These are phyloP conservation scores for Rhynchonema sp. DNA, from an alignment of 2,888 invertebrate genomes.

Conservation along the genomic window DNA sequence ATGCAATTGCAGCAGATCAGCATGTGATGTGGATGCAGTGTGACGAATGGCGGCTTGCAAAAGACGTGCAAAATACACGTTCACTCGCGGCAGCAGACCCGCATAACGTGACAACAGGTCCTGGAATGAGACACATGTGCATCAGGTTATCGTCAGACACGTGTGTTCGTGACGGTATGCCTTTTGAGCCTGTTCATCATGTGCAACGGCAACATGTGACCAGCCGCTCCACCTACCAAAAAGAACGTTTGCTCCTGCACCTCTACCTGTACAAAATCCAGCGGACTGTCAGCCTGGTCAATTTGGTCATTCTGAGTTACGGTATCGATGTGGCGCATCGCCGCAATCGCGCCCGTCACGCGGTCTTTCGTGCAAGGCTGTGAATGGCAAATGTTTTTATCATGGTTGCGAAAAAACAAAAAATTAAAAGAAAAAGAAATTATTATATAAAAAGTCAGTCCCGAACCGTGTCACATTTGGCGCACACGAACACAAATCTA, in stretches of 20 bases:
- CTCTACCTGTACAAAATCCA: background rate
- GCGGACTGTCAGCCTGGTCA: background rate
- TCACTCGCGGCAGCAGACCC: background rate
- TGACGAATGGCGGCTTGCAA: slow-evolving; percentile 1
- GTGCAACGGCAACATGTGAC: too few relatives aligned
- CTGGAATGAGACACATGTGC: too few relatives aligned
- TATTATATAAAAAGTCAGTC: too few relatives aligned
- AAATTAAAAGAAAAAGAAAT: too few relatives aligned
- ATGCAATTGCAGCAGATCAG: background rate
- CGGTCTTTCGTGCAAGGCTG: background rate
- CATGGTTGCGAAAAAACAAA: too few relatives aligned
- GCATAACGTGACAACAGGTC: background rate
- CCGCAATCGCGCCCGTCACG: background rate
- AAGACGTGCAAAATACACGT: slow-evolving; percentile 2
- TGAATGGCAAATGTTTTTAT: too few relatives aligned
- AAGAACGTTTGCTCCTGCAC: too few relatives aligned
- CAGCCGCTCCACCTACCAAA: too few relatives aligned
- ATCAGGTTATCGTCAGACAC: too few relatives aligned
- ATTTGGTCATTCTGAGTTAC: background rate
- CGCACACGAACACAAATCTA: background rate
- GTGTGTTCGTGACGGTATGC: too few relatives aligned
- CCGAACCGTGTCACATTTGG: too few relatives aligned
- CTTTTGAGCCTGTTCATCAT: too few relatives aligned
- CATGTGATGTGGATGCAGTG: background rate
- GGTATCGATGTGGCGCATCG: background rate